Percentiles rank a stretch among this genome's conserved stretches.
Evolutionary conservation across 2,113 vertebrate species (phyloP).

Genomic region (Trachemys scripta): DNA sequence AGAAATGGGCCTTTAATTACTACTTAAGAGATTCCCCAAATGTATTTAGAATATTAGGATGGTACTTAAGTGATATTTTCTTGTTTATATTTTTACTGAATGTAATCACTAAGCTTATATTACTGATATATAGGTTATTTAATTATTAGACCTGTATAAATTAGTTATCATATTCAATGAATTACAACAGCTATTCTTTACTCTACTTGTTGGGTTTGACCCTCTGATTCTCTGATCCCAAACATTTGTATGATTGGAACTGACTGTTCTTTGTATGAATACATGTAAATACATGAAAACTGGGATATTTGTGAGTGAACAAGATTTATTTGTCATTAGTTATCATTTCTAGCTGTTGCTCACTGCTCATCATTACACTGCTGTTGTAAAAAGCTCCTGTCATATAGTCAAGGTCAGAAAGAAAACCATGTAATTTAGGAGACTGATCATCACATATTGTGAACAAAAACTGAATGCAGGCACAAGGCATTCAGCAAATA

Average conservation of each 20-base stretch:
- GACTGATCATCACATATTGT: constrained; percentile 12
- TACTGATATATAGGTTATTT: background rate
- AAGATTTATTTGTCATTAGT: background rate
- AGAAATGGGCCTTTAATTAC: background rate
- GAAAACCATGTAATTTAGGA: background rate
- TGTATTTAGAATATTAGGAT: background rate
- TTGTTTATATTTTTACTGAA: background rate
- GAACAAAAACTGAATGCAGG: constrained; percentile 22
- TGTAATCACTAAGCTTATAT: background rate
- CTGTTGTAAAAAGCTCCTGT: background rate
- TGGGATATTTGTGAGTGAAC: background rate
- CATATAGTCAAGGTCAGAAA: background rate
- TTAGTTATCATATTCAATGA: background rate
- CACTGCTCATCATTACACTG: background rate
- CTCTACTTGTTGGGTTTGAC: background rate
- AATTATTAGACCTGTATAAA: background rate
- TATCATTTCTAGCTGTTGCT: background rate
- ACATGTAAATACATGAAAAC: background rate
- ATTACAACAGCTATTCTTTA: background rate
- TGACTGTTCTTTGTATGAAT: background rate
- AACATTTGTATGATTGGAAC: background rate
- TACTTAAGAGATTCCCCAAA: background rate
- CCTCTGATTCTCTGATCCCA: background rate
- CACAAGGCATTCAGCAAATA: background rate
- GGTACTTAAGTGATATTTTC: background rate